Conservation (phyloP, 2,113 vertebrate genomes). For the Anseranas semipalmata region DNA sequence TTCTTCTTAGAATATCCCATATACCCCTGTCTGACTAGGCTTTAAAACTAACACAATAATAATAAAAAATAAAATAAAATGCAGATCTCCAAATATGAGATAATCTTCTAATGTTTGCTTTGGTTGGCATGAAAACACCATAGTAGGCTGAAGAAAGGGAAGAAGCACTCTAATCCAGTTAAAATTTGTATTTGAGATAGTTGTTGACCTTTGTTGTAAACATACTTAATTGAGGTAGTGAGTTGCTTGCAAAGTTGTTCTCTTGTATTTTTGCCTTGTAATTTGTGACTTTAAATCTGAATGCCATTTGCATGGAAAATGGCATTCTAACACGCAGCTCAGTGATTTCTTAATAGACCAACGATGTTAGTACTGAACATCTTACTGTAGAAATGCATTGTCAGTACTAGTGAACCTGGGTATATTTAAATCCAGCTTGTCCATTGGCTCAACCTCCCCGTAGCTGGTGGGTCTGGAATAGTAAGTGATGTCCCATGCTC, state of each 20-base stretch:
- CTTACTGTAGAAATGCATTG: background rate
- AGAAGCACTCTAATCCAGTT: background rate
- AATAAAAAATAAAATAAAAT: background rate
- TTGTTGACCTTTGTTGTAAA: background rate
- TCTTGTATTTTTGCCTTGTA: background rate
- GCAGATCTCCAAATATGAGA: background rate
- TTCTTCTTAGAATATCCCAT: background rate
- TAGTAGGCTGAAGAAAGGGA: background rate
- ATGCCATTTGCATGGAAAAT: background rate
- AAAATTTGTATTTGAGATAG: background rate
- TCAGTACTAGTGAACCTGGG: background rate
- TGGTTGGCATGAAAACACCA: background rate
- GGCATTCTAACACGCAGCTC: background rate
- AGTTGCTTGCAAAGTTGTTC: background rate
- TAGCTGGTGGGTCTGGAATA: background rate
- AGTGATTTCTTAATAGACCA: background rate
- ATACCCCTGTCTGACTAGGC: background rate
- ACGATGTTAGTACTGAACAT: background rate
- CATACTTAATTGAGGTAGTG: accelerated
- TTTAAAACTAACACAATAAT: background rate
- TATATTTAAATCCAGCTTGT: background rate
- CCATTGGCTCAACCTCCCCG: accelerated
- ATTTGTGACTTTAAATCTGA: background rate
- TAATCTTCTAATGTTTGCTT: background rate
- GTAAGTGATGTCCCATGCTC: background rate